Base-by-base conservation (phyloP, 2,888 invertebrate species). In the Ligdia adustata region DNA sequence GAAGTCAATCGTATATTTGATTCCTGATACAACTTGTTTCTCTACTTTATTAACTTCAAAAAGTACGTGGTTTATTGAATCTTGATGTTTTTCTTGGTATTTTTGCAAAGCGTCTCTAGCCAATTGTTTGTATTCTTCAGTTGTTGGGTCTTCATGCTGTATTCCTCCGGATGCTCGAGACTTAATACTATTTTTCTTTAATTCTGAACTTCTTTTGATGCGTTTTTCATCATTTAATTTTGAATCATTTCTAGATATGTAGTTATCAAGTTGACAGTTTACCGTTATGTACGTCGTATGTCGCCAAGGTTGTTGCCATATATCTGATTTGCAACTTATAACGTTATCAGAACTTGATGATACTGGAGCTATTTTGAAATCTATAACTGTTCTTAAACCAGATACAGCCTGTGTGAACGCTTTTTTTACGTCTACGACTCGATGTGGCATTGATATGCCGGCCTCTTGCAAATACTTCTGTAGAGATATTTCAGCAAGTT, bases 1-100 rank as follows among this genome's bases (percentile, higher is more conserved):
- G 47, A 67, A 82, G 44, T 76, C 69, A 27, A 82, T 76, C 16
- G 61, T 51, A 42, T 74, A 78, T 18, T 64, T 63, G 1, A 45
- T 60, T 20, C 82, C 82, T n/a, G 72, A 57, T 1, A 75, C 72
- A 1, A 74, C 45, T 63, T 73, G 55, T n/a, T 54, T 61, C 2
- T 37, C 45, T 1, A 76, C 82, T 38, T 54, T 63, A 37, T 64
- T 69, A 0, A 82, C 70, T 49, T 74, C 59, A 3, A 71, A 48
- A 18, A 82, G 64, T 35, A 61, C 53, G 47, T 75, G 67, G 11
- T 41, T 47, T 13, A 51, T 38, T 24, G 52, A 46, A 29, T 20
- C 59, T 20, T 66, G 63, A 9, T 64, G 41, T 11, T 45, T 37
- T 6, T 48, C 50, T 48, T 62, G 47, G 50, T 74, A 77, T 34